Evolutionary conservation across 2,113 vertebrate species (phyloP).

Genomic region (Garra rufa): DNA sequence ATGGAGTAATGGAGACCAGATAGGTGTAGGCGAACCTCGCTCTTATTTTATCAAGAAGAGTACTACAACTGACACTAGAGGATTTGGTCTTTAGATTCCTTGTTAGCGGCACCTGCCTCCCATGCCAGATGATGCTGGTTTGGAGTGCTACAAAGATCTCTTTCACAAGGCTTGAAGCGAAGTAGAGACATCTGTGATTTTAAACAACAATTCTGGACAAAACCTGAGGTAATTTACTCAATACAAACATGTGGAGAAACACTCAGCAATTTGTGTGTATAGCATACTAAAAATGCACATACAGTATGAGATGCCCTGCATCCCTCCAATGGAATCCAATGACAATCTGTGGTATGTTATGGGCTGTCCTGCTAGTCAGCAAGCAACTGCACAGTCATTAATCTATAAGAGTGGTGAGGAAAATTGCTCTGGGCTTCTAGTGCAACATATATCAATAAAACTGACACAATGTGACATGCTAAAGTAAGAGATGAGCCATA

Average conservation of each 20-base stretch:
- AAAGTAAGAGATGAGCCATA: slow-evolving; percentile 9
- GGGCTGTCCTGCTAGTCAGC: background rate
- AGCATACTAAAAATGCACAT: background rate
- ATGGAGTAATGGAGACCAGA: background rate
- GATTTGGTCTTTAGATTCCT: background rate
- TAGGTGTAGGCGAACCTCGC: background rate
- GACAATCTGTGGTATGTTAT: background rate
- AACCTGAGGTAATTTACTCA: background rate
- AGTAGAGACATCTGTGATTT: background rate
- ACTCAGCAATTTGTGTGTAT: background rate
- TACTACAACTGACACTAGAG: background rate
- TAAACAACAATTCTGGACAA: background rate
- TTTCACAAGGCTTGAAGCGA: background rate
- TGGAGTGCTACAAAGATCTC: background rate
- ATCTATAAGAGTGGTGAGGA: slow-evolving; percentile 4
- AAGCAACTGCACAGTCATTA: slow-evolving; percentile 16
- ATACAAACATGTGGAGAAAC: background rate
- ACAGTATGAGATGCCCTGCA: background rate
- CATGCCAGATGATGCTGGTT: background rate
- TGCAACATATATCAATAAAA: slow-evolving; percentile 27
- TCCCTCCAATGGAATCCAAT: background rate
- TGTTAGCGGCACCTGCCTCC: background rate
- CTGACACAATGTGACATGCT: slow-evolving; percentile 39
- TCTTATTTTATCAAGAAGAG: background rate
- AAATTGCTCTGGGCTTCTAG: slow-evolving; percentile 21